Percentiles rank a stretch among this genome's conserved stretches.
phyloP scores from a whole-genome alignment of 2,888 invertebrate genomes.

The Eubasilissa splendida region DNA sequence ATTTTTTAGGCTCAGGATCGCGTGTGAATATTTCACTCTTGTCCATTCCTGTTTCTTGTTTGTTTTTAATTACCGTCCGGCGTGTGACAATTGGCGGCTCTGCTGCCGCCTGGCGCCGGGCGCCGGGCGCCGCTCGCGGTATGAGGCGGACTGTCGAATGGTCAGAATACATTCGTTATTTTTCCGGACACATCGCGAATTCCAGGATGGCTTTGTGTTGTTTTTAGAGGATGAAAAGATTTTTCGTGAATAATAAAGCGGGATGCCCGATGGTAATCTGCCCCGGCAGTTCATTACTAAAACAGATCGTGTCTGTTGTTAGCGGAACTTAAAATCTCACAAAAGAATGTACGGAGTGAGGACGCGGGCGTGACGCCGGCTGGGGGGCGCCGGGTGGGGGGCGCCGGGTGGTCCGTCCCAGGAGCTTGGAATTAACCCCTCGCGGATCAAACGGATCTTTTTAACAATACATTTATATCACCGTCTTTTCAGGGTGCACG shows the following conservation, averaged over 20 bases:
- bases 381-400: neutral
- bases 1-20: no score
- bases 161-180: slow-evolving; percentile 48
- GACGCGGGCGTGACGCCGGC: neutral
- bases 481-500: no score
- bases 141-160: neutral
- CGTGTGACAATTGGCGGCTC: neutral
- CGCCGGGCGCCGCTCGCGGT: neutral
- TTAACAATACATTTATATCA: neutral
- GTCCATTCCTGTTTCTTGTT: neutral
- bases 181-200: slow-evolving; percentile 44
- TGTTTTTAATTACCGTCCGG: slow-evolving; percentile 26
- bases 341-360: slow-evolving; percentile 39
- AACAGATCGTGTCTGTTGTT: slow-evolving; percentile 54
- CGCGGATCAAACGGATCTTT: neutral
- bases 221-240: slow-evolving; percentile 51
- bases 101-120: neutral
- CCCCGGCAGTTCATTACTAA: slow-evolving; percentile 56
- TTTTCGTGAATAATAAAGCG: slow-evolving; percentile 56
- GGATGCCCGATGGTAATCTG: slow-evolving; percentile 54
- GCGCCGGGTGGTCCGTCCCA: neutral
- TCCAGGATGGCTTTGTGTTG: slow-evolving; percentile 53
- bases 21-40: no score
- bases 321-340: slow-evolving; percentile 50
- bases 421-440: neutral